A percentile compares a stretch with the other conserved stretches of the same genome.
Conservation (phyloP, 1,140 invertebrate species). For the Vollenhovia emeryi region DNA sequence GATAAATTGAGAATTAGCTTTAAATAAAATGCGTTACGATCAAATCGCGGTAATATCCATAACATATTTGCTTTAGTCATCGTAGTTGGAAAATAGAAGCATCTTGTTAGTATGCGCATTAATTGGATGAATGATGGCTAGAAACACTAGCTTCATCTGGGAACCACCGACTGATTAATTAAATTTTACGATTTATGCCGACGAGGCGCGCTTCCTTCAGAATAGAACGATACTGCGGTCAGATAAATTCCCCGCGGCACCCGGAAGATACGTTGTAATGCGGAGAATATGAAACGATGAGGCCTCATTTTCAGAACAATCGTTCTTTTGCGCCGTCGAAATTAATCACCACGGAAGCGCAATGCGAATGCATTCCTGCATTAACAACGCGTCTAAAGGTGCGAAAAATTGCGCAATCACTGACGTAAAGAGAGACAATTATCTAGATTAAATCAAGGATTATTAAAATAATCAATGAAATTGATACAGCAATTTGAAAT, state of each 20-base stretch:
- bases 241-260: slow-evolving; percentile 22
- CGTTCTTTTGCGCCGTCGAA: slow-evolving; percentile 9
- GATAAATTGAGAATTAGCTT: neutral
- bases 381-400: neutral
- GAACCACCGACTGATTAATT: slow-evolving; percentile 66
- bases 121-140: slow-evolving; percentile 64
- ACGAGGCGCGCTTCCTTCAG: slow-evolving; percentile 10
- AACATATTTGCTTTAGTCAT: neutral
- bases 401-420: slow-evolving; percentile 16
- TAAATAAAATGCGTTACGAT: neutral
- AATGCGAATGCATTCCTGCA: neutral
- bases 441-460: neutral
- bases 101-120: slow-evolving; percentile 47
- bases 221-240: slow-evolving; percentile 27
- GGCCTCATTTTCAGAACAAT: slow-evolving; percentile 32
- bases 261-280: neutral
- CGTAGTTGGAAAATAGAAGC: slow-evolving; percentile 34
- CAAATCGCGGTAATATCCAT: neutral
- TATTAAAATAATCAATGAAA: slow-evolving; percentile 6
- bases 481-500: neutral
- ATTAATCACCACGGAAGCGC: slow-evolving; percentile 44
- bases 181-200: slow-evolving; percentile 69
- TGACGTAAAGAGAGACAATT: neutral
- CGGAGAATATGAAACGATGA: slow-evolving; percentile 24
- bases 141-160: slow-evolving; percentile 28